Base-by-base conservation (phyloP, 2,888 invertebrate species). In the Celastrina argiolus region DNA sequence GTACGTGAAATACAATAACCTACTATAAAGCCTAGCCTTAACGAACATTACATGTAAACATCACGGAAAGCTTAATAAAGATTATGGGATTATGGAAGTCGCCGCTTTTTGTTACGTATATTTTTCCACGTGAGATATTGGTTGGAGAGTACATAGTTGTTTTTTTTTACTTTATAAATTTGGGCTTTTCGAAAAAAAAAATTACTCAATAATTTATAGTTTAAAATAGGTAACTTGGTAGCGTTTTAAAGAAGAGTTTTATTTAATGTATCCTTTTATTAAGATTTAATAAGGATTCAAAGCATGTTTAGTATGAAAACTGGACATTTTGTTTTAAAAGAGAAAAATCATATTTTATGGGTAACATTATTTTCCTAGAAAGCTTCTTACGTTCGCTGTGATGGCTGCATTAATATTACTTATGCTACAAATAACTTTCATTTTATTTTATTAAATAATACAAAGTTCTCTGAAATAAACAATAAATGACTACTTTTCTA, bases 261-360 rank as follows among this genome's bases (percentile, higher is more conserved):
- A 31, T 31, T 31, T 31, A 3, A 31, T 5, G 31, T 31, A 31
- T n/a, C n/a, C n/a, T n/a, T n/a, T n/a, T n/a, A n/a, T n/a, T n/a
- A n/a, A n/a, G n/a, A n/a, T n/a, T 51, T 51, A 22, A 22, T 10
- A 51, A 51, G 22, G 51, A 39, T 61, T n/a, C 14, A 39, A 22
- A 61, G 36, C 14, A 22, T n/a, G 22, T 61, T 61, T 14, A 1
- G n/a, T 61, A 26, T 22, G 14, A 39, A 22, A 34, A 59, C 59
- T 16, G 22, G 61, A 61, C 36, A 39, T 61, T 39, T 12, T 28
- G 36, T 4, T 59, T 12, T 2, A 61, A 18, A 83, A 80, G 79
- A 81, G 85, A 81, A 86, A 85, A 86, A 89, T 88, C 83, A 83
- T 88, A 87, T 82, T 89, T 88, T 87, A 88, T 85, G 81, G 77